A percentile compares a stretch with the other conserved stretches of the same genome.
phyloP scores from a whole-genome alignment of 2,888 invertebrate species.

The Lasioglossum pauxillum region DNA sequence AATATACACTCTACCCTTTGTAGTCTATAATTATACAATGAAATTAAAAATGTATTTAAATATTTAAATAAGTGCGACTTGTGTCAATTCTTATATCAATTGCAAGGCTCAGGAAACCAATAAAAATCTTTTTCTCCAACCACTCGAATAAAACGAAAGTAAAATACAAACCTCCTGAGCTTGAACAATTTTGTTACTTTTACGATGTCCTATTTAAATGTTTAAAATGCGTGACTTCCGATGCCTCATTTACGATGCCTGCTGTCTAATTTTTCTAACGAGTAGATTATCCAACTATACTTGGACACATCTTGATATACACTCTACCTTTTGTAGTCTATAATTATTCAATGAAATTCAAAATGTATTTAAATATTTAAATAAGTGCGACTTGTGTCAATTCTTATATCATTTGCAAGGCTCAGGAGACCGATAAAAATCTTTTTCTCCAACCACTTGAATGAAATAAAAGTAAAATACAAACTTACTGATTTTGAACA shows the following conservation, averaged over 20 bases:
- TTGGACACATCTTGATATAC: too few species aligned
- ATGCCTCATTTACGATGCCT: not conserved
- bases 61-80: not conserved
- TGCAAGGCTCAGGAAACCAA: not conserved
- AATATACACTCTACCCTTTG: not conserved
- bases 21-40: not conserved
- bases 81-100: not conserved
- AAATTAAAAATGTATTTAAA: not conserved
- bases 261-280: too few species aligned
- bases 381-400: not conserved
- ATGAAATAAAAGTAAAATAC: not conserved
- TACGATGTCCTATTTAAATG: too few species aligned
- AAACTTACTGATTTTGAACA: not conserved
- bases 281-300: not conserved
- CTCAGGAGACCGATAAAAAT: not conserved
- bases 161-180: fast-evolving
- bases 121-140: not conserved
- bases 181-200: not conserved
- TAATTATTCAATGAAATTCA: not conserved
- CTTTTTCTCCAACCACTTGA: not conserved
- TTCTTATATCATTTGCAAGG: not conserved
- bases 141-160: not conserved
- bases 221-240: too few species aligned
- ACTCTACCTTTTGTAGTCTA: not conserved
- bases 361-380: not conserved